Evolutionary conservation across 2,113 vertebrate species (phyloP), one percentile per base, ranked within the genome.

Genomic region (Noctilio leporinus): DNA sequence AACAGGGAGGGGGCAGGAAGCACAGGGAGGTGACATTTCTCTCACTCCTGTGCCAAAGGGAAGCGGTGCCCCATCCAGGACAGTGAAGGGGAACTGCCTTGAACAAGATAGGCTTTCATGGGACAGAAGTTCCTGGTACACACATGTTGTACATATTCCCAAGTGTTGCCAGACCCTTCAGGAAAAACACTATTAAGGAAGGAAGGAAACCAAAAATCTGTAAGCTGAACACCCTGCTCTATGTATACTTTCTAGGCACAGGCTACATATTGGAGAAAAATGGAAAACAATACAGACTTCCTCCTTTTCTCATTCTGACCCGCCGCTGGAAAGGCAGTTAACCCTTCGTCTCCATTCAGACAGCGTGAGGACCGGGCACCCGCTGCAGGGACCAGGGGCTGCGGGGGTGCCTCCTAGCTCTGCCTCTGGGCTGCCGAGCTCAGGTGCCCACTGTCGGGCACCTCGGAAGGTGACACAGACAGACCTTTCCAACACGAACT

Each of bases 221-320:
- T 51, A 40, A 51, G 9, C 45, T 49, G 64, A 80, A 82, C 35
- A 73, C 81, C 24, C 0, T 40, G 33, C 53, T 47, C 55, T 53
- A 22, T 33, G 2, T 67, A 53, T 2, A 47, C 64, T 55, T 77
- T 73, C 93, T 78, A 69, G 93, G 47, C 70, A 84, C 3, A 16
- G n/a, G 64, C 12, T 33, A 17, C 26, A 51, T 4, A 38, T 2
- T 47, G 26, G 30, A 49, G 35, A 86, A 45, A 89, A 88, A 49
- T 14, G 11, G 30, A 26, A 19, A 93, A 78, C 86, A 94, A 89
- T 10, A 57, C 35, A 9, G 17, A 57, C 72, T 94, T 92, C 85
- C 85, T 57, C 73, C 33, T 59, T 80, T 86, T 93, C 72, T 59
- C 55, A 53, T 53, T 70, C 43, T n/a, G 65, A 83, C 14, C 62